These are phyloP conservation scores for Cirrhinus mrigala DNA, from an alignment of 2,797 vertebrate genomes.

Conservation along the genomic window DNA sequence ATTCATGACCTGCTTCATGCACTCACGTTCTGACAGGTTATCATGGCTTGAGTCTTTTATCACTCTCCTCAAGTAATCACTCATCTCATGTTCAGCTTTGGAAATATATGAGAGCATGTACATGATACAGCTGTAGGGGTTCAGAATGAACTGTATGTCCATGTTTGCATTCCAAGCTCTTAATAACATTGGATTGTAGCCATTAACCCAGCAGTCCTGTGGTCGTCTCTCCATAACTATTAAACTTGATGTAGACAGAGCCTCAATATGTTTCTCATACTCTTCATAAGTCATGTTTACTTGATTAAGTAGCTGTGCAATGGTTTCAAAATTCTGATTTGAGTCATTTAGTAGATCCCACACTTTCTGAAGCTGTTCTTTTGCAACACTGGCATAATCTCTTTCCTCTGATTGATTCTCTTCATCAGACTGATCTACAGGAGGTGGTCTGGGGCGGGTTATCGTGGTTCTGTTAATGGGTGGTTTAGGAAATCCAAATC, in stretches of 20 bases:
- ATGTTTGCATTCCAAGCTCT: conserved; percentile 19
- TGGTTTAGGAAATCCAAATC: conserved; percentile 37
- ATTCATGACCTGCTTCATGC: conserved; percentile 52
- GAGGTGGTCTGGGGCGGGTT: not conserved
- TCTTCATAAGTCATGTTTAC: conserved; percentile 20
- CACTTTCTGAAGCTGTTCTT: not conserved
- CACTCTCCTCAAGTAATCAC: not conserved
- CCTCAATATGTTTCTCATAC: not conserved
- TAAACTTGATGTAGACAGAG: not conserved
- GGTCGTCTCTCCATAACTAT: not conserved
- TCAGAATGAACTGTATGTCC: conserved; percentile 12
- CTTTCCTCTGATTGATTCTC: not conserved
- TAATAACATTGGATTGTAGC: not conserved
- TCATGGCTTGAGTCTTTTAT: not conserved
- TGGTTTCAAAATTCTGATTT: not conserved
- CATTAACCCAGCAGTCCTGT: conserved; percentile 44
- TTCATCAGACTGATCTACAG: not conserved
- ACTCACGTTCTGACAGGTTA: not conserved
- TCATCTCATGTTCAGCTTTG: conserved; percentile 33
- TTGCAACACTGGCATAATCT: not conserved
- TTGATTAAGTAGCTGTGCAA: not conserved
- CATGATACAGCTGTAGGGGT: conserved; percentile 52
- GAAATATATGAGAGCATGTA: conserved; percentile 55
- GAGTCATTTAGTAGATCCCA: conserved; percentile 13
- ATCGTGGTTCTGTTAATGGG: conserved; percentile 46